Base-by-base conservation (phyloP, 1,140 invertebrate species). In the Drosophila equinoxialis region DNA sequence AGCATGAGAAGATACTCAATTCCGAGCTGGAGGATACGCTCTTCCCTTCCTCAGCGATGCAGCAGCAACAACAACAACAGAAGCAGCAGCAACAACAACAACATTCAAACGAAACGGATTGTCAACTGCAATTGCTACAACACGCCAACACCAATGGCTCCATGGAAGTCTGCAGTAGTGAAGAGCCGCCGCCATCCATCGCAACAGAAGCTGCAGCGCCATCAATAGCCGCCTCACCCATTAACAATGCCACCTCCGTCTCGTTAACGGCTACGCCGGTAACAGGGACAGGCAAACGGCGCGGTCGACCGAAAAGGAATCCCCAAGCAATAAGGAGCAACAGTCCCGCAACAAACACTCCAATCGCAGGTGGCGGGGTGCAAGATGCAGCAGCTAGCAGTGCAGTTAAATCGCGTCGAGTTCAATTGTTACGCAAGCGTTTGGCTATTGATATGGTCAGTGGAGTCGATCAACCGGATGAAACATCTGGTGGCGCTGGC, bases 361-460 rank as follows among this genome's bases (percentile, higher is more conserved):
- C 65, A 13, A 61, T 30, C 30, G 33, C 71, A 37, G 35, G 35
- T 37, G 11, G 3, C 37, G 11, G 10, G 4, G 37, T 3, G 41
- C 57, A 48, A 35, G 42, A 33, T 10, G 45, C 62, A 35, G 37
- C 66, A 17, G 37, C 54, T 8, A 82, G 41, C 23, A 85, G 71
- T 23, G 77, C 77, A 1, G 77, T 74, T 0, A 90, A 90, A 13
- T 82, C 90, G 3, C 69, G 90, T 0, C 84, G 90, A 7, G 90
- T 91, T 7, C 90, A 91, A 55, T 58, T 91, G 33, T 45, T 91
- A 42, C 84, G 87, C 35, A 91, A 91, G 61, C 87, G 90, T 0
- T 54, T 91, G 73, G 90, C 90, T 23, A 91, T 91, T 26, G 90
- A 91, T 59, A 91, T 91, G 87, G 79, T 91, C 0, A 83, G 74